Evolutionary conservation across 2,113 vertebrate genomes (phyloP), one percentile per base, ranked within the genome.

Genomic region (Dolichallabes microphthalmus): DNA sequence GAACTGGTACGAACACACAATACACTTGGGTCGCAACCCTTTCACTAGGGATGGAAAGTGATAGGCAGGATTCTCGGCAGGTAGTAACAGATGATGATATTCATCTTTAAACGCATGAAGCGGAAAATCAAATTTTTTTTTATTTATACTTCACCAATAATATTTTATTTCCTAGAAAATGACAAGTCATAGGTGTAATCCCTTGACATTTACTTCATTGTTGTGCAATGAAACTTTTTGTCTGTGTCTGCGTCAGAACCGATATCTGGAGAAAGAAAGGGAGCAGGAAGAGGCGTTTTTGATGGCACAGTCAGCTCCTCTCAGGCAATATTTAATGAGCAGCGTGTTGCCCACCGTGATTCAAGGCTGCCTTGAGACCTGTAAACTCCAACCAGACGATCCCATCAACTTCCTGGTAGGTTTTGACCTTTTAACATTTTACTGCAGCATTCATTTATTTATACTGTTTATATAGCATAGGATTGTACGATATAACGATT

Each of bases 401-500:
- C 97, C 98, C 0, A 90, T 99, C 0, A 95, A 97, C 88, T 98
- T 97, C 91, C 92, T 99, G 96, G 96, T 97, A 93, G 92, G 89
- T 64, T 69, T 57, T 61, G 17, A 61, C 12, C 19, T 50, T 69
- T 90, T 35, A 61, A 4, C 32, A 2, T 73, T 32, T 58, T 17
- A 78, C 53, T 60, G 35, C 30, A 60, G 30, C 53, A 14, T n/a
- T 25, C 45, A 13, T 75, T 52, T 25, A 25, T 50, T 6, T n/a
- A 6, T 50, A 74, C 35, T 5, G 39, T 74, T 74, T 25, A 74
- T 14, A 50, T 22, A 45, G 32, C 10, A 19, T 39, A 32, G 68
- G 68, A 30, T 71, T 71, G 1, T 71, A 32, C 17, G 32, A 68
- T 32, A 68, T 68, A 68, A 68, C 13, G 0, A 64, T 30, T 68